Evolutionary conservation across 1,140 invertebrate species (phyloP).

Genomic region (Rhyzopertha dominica): DNA sequence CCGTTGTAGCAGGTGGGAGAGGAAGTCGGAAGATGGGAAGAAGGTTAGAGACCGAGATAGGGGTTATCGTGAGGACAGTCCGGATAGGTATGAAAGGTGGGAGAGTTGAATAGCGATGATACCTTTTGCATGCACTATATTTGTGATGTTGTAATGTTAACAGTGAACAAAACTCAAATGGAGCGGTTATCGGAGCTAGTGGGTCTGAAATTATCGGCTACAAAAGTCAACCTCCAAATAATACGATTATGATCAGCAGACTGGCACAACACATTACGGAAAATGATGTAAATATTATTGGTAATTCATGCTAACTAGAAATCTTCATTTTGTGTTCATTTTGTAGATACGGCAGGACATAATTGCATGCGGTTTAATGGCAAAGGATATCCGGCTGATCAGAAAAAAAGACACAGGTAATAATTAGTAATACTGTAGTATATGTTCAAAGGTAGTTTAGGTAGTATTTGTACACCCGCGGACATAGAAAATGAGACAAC

Average conservation of each 20-base stretch:
- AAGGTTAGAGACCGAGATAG: constrained; percentile 22
- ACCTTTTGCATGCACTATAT: neutral
- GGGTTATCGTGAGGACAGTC: constrained; percentile 26
- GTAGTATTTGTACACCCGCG: too few relatives aligned
- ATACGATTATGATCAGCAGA: constrained; percentile 75
- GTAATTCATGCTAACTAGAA: neutral
- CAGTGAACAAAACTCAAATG: constrained; percentile 26
- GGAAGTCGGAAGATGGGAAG: constrained; percentile 18
- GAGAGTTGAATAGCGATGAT: constrained; percentile 2
- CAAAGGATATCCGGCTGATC: constrained; percentile 76
- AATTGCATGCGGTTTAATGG: constrained; percentile 61
- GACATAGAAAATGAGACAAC: too few relatives aligned
- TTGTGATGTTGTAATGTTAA: constrained; percentile 20
- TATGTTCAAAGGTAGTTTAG: too few relatives aligned
- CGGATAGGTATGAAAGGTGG: constrained; percentile 24
- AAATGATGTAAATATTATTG: constrained; percentile 63
- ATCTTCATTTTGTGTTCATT: constrained; percentile 9
- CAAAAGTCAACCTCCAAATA: constrained; percentile 68
- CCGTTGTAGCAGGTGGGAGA: constrained; percentile 15
- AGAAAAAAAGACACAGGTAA: constrained; percentile 79
- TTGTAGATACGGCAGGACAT: constrained; percentile 63
- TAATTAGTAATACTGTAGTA: too few relatives aligned
- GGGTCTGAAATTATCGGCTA: constrained; percentile 45
- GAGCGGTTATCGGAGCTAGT: constrained; percentile 23
- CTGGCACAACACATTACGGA: constrained; percentile 72